phyloP scores from a whole-genome alignment of 2,888 invertebrate species.

The Philaethria dido region DNA sequence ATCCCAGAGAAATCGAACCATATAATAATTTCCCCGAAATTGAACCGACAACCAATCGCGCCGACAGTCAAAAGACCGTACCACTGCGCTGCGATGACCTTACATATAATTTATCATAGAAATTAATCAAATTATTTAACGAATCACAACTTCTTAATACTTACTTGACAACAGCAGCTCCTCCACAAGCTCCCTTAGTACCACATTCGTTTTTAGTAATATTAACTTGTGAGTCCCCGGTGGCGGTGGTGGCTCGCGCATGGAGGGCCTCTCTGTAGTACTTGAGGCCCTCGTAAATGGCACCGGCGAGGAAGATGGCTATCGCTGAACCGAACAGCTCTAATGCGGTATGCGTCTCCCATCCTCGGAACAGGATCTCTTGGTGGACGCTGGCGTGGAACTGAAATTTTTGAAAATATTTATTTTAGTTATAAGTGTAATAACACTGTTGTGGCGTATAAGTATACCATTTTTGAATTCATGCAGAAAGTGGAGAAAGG shows the following conservation, averaged over 20 bases:
- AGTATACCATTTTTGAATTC: too few relatives aligned
- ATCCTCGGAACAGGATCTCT: slow-evolving; percentile 91
- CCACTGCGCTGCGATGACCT: too few relatives aligned
- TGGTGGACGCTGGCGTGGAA: slow-evolving; percentile 92
- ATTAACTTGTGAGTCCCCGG: slow-evolving; percentile 73
- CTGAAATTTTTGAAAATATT: slow-evolving; percentile 70
- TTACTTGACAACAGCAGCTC: slow-evolving; percentile 73
- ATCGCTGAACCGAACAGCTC: slow-evolving; percentile 94
- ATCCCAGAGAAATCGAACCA: too few relatives aligned
- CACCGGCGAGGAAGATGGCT: slow-evolving; percentile 93
- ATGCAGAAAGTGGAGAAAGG: too few relatives aligned
- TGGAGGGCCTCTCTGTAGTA: slow-evolving; percentile 86
- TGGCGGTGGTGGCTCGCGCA: slow-evolving; percentile 56
- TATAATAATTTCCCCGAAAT: too few relatives aligned
- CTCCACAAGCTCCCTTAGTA: slow-evolving; percentile 62
- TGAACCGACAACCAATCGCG: too few relatives aligned
- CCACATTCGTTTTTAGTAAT: slow-evolving; percentile 80
- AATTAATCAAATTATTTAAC: too few relatives aligned
- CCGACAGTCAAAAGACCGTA: too few relatives aligned
- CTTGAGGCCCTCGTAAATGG: slow-evolving; percentile 98
- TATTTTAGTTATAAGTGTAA: not conserved
- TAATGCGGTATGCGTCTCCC: slow-evolving; percentile 88
- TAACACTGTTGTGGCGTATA: too few relatives aligned
- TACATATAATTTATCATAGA: too few relatives aligned
- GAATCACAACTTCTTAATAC: too few relatives aligned